Percentiles rank a stretch among this genome's conserved stretches.
phyloP scores from a whole-genome alignment of 2,113 vertebrate genomes.

The Ceyx cyanopectus region DNA sequence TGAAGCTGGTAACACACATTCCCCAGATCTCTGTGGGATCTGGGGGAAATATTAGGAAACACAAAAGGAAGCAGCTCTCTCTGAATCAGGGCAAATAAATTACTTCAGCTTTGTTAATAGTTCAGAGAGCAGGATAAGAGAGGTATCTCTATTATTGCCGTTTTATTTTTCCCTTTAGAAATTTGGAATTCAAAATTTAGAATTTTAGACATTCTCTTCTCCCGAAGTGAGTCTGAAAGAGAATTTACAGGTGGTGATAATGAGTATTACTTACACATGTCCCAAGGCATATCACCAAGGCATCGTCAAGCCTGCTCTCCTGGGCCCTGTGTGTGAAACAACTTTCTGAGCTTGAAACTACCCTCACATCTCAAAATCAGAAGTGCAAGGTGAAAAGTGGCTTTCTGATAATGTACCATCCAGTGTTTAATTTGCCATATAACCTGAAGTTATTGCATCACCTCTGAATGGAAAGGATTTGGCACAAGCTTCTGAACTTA shows the following conservation, averaged over 20 bases:
- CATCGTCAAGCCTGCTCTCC: background rate
- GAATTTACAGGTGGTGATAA: background rate
- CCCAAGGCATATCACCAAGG: background rate
- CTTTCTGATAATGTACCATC: background rate
- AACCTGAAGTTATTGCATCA: background rate
- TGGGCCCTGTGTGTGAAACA: background rate
- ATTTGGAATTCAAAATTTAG: background rate
- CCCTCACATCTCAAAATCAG: background rate
- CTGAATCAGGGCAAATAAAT: background rate
- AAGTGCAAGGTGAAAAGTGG: accelerated
- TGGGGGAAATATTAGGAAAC: background rate
- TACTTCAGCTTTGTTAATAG: background rate
- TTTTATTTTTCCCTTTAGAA: background rate
- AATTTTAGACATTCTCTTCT: background rate
- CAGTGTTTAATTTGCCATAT: background rate
- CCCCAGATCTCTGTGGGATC: background rate
- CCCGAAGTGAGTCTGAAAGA: accelerated
- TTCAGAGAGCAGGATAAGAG: background rate
- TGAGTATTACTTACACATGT: background rate
- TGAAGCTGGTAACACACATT: background rate
- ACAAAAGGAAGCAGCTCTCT: background rate
- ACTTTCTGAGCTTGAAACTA: background rate
- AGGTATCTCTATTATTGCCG: background rate
- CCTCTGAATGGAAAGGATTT: background rate
- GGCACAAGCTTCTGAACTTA: background rate